Conservation (phyloP, 2,797 vertebrate genomes). For the Coendou prehensilis region DNA sequence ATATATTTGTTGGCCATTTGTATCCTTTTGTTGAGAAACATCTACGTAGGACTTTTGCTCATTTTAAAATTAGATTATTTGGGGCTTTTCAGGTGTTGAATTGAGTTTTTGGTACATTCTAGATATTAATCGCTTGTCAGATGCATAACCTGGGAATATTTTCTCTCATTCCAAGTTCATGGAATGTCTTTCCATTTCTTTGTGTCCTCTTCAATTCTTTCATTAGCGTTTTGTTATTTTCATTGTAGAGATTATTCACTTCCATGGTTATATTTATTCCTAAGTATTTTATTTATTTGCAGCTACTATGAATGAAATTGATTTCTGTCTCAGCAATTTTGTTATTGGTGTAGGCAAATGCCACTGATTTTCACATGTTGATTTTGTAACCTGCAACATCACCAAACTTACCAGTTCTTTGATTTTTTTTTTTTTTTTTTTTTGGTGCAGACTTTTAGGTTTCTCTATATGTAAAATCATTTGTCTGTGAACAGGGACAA, state of each 20-base stretch:
- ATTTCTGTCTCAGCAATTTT: not conserved
- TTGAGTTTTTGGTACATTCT: not conserved
- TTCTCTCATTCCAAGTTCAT: not conserved
- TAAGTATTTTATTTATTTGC: not conserved
- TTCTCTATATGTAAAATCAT: not conserved
- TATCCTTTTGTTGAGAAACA: not conserved
- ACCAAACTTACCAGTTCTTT: not conserved
- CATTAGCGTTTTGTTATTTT: not conserved
- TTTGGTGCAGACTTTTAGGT: not conserved
- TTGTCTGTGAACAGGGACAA: not conserved
- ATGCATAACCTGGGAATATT: not conserved
- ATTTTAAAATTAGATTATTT: not conserved
- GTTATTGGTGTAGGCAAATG: too few relatives aligned
- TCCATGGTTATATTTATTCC: not conserved
- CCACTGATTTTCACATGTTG: not conserved
- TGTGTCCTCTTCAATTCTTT: not conserved
- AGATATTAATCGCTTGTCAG: not conserved
- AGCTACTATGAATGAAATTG: not conserved
- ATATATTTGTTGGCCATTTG: not conserved
- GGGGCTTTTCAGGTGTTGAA: not conserved
- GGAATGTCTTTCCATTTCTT: not conserved
- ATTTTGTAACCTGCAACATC: not conserved
- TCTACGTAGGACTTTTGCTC: not conserved
- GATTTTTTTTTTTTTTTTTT: too few relatives aligned
- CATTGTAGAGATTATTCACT: not conserved